Percentiles rank a stretch among this genome's conserved stretches.
These are phyloP conservation scores for Catocala sponsa DNA, from an alignment of 2,888 invertebrate genomes.

Conservation along the genomic window DNA sequence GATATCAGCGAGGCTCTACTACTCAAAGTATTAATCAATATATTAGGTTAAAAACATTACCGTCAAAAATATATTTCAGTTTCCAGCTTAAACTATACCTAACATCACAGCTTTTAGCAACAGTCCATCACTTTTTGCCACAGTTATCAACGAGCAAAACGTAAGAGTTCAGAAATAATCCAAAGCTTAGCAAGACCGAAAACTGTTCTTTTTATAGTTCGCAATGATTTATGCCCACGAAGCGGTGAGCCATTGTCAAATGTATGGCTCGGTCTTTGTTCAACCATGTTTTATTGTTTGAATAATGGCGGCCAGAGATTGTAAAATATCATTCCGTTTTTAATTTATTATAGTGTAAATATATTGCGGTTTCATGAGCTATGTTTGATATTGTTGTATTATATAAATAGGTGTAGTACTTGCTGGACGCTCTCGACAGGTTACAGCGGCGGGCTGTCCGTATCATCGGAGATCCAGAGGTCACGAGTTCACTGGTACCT, in stretches of 20 bases:
- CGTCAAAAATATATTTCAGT: no score
- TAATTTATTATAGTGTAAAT: constrained; percentile 4
- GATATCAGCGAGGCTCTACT: no score
- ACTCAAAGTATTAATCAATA: no score
- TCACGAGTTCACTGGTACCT: no score
- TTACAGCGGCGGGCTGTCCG: no score
- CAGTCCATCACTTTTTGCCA: background rate
- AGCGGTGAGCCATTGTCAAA: constrained; percentile 41
- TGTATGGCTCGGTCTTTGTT: constrained; percentile 33
- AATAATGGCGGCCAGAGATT: constrained; percentile 30
- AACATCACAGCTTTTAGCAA: background rate
- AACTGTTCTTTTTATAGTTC: constrained; percentile 6
- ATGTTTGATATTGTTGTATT: no score
- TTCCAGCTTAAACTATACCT: no score
- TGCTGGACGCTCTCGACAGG: no score
- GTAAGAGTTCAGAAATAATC: background rate
- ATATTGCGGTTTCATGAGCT: background rate
- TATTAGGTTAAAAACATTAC: no score
- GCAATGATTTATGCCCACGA: constrained; percentile 34
- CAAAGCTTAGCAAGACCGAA: background rate
- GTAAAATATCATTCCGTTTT: constrained; percentile 37
- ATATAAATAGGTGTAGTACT: no score
- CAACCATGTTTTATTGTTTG: constrained; percentile 35
- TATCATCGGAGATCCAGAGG: no score
- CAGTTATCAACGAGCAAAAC: background rate